Conservation (phyloP, 1,140 invertebrate species). For the Polypedilum vanderplanki region DNA sequence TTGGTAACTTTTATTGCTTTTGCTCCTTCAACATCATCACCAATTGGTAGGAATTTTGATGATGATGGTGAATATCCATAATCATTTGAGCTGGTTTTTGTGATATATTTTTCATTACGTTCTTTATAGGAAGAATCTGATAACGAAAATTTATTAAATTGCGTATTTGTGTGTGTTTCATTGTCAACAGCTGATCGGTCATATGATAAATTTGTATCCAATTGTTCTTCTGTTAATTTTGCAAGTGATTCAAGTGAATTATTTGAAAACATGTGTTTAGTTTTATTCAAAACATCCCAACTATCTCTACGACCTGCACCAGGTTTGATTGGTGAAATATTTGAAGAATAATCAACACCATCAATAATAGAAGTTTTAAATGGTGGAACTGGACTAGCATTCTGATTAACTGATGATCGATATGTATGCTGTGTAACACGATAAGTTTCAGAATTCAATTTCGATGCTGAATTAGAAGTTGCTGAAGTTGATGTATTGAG, state of each 20-base stretch:
- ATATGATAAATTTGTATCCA: constrained; percentile 46
- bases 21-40: constrained; percentile 50
- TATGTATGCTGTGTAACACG: constrained; percentile 34
- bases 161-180: constrained; percentile 53
- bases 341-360: constrained; percentile 59
- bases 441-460: neutral
- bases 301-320: constrained; percentile 59
- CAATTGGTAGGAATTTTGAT: constrained; percentile 42
- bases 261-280: constrained; percentile 61
- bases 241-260: constrained; percentile 58
- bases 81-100: constrained; percentile 33
- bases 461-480: constrained; percentile 25
- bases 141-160: constrained; percentile 50
- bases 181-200: constrained; percentile 45
- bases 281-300: constrained; percentile 75
- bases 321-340: constrained; percentile 59
- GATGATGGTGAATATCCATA: constrained; percentile 34
- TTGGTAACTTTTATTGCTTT: constrained; percentile 76
- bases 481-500: constrained; percentile 38
- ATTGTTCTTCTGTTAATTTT: constrained; percentile 53
- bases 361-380: constrained; percentile 39
- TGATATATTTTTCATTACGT: constrained; percentile 41
- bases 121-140: constrained; percentile 42
- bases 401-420: constrained; percentile 42
- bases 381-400: constrained; percentile 38